Base-by-base conservation (phyloP, 2,113 vertebrate genomes). In the Mesoclemmys tuberculata region DNA sequence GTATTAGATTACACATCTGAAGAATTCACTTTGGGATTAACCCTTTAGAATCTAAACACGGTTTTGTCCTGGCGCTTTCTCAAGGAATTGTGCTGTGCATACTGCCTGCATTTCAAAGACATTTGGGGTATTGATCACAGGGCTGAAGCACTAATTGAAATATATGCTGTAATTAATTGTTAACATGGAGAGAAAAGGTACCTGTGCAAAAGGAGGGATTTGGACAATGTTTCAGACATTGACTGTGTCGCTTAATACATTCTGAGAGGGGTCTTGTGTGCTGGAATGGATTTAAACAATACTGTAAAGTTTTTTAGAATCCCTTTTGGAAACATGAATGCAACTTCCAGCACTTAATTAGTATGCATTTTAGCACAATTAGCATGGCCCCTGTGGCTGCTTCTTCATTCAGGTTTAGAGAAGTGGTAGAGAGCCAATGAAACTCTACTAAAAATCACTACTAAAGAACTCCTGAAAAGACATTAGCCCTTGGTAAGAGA, bases 1-100 rank as follows among this genome's bases (percentile, higher is more conserved):
- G 98, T 98, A 98, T 99, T 98, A 95, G 97, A 92, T 98, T 98
- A 95, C 98, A 97, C 98, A 96, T 97, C 97, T 96, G 93, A 98
- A 95, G 96, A 96, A 97, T 97, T 97, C 86, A 19, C 95, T 88
- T 56, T 31, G 97, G 97, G 97, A 75, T 98, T 98, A 98, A 98
- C 98, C 97, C 98, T 97, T 98, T 71, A 87, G 95, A 96, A 94
- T 68, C 90, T 0, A 79, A 74, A 1, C 2, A 6, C 83, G 90
- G 91, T 27, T 22, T 85, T 83, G 54, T 58, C 85, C 85, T 52
- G 88, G 52, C 10, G 93, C 38, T 88, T 93, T 77, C 79, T 49
- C 92, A 48, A 27, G 87, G 85, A 77, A 90, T 31, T 3, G 2
- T 0, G 11, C 68, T 90, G 93, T 80, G 89, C 0, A 5, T 38